Conservation (phyloP, 2,113 vertebrate species). For the Formicarius rufipectus region DNA sequence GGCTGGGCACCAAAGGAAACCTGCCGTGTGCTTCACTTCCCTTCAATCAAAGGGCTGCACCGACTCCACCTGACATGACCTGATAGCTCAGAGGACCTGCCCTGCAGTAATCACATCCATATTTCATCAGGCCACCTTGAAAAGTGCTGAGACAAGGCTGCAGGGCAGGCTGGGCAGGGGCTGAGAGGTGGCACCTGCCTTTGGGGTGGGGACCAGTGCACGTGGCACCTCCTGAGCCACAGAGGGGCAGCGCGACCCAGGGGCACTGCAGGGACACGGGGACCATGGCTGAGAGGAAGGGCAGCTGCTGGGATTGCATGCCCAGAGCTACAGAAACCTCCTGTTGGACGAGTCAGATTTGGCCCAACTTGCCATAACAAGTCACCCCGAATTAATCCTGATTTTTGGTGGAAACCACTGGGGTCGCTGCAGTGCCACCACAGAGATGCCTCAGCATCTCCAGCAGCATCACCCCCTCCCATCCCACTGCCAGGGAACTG, state of each 20-base stretch:
- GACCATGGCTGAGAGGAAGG: too few relatives aligned
- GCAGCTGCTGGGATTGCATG: neutral
- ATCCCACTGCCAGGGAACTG: neutral
- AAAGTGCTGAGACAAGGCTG: neutral
- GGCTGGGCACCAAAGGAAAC: neutral
- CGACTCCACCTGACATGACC: conserved; percentile 23
- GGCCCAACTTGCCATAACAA: too few relatives aligned
- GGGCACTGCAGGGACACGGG: neutral
- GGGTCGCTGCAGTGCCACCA: rapidly evolving
- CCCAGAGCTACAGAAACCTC: neutral
- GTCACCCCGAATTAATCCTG: neutral
- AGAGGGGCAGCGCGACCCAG: neutral
- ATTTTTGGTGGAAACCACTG: neutral
- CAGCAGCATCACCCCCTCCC: neutral
- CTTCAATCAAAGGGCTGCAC: neutral
- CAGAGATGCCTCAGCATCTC: neutral
- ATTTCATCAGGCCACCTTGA: conserved; percentile 57
- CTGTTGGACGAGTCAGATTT: neutral
- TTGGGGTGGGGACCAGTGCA: neutral
- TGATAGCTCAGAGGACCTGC: neutral
- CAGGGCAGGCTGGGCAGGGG: neutral
- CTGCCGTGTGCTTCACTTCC: neutral
- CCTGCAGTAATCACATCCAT: conserved; percentile 3
- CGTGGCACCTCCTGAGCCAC: rapidly evolving
- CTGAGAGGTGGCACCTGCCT: neutral